phyloP scores from a whole-genome alignment of 35 echinoderm and acorn worm species.

The Ophioderma brevispina region DNA sequence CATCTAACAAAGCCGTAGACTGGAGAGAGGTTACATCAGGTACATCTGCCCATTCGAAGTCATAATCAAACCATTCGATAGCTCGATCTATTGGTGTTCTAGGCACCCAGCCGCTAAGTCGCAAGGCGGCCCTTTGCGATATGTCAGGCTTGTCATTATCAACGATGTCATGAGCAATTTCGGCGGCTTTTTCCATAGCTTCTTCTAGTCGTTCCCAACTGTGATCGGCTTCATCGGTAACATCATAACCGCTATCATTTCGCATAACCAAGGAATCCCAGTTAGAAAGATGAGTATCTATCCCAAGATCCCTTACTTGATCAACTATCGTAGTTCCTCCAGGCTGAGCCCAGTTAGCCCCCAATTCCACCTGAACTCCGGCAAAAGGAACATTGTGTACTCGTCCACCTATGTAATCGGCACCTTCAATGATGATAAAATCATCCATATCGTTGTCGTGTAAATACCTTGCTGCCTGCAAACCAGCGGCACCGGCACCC shows the following conservation, averaged over 20 bases:
- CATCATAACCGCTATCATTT: slow-evolving; percentile 21
- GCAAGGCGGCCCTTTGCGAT: slow-evolving; percentile 25
- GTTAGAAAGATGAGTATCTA: slow-evolving; percentile 1
- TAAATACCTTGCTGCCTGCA: too few species aligned
- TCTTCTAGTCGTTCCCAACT: not conserved
- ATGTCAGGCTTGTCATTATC: not conserved
- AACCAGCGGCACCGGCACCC: too few species aligned
- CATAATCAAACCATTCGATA: slow-evolving; percentile 42
- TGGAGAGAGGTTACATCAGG: slow-evolving; percentile 35
- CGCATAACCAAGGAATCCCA: slow-evolving; percentile 2
- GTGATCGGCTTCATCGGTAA: not conserved
- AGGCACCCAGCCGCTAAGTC: slow-evolving; percentile 37
- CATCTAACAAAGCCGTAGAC: slow-evolving; percentile 7
- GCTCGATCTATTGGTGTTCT: slow-evolving; percentile 36
- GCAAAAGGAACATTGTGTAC: slow-evolving; percentile 55
- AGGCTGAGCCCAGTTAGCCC: slow-evolving; percentile 50
- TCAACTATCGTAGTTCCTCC: not conserved
- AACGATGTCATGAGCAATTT: not conserved
- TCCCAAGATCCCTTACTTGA: not conserved
- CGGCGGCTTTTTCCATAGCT: slow-evolving; percentile 11
- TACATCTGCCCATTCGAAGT: slow-evolving; percentile 41
- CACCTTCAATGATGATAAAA: slow-evolving; percentile 38
- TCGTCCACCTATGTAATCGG: slow-evolving; percentile 35
- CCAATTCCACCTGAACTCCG: slow-evolving; percentile 24
- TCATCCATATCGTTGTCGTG: slow-evolving; percentile 24